Evolutionary conservation across 2,888 invertebrate species (phyloP).

Genomic region (Neocrepidodera transversa): DNA sequence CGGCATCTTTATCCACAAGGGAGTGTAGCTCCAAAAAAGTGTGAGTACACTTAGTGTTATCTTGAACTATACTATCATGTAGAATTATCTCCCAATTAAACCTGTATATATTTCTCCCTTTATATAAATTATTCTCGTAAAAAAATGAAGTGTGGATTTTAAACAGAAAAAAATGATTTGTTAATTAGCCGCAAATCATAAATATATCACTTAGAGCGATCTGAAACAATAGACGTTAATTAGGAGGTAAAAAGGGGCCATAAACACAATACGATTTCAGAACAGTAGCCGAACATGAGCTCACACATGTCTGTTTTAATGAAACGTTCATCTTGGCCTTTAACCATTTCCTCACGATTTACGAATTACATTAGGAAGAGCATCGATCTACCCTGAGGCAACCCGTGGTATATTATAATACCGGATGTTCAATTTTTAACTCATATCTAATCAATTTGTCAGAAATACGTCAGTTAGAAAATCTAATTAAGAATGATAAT

Average conservation of each 20-base stretch:
- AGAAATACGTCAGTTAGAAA: background rate
- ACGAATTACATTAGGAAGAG: slow-evolving; percentile 35
- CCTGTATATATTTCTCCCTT: too few species aligned
- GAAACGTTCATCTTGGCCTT: slow-evolving; percentile 31
- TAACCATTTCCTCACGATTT: slow-evolving; percentile 37
- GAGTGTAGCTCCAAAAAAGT: too few species aligned
- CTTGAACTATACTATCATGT: too few species aligned
- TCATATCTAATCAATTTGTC: background rate
- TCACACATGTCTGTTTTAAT: slow-evolving; percentile 35
- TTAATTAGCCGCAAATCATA: slow-evolving; percentile 14
- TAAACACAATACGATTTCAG: slow-evolving; percentile 29
- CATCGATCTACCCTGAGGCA: slow-evolving; percentile 32
- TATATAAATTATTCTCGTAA: too few species aligned
- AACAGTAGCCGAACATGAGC: slow-evolving; percentile 34
- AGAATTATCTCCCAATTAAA: too few species aligned
- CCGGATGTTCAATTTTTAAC: slow-evolving; percentile 2
- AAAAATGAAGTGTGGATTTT: too few species aligned
- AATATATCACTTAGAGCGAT: slow-evolving; percentile 20
- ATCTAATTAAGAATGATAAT: background rate
- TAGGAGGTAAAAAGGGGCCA: slow-evolving; percentile 24
- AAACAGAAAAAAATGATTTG: slow-evolving; percentile 5
- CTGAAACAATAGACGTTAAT: slow-evolving; percentile 28
- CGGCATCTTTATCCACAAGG: too few species aligned
- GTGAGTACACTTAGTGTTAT: too few species aligned
- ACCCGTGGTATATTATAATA: slow-evolving; percentile 24